These are phyloP conservation scores for Tubulanus polymorphus DNA, from an alignment of 2,888 invertebrate species.

Conservation along the genomic window DNA sequence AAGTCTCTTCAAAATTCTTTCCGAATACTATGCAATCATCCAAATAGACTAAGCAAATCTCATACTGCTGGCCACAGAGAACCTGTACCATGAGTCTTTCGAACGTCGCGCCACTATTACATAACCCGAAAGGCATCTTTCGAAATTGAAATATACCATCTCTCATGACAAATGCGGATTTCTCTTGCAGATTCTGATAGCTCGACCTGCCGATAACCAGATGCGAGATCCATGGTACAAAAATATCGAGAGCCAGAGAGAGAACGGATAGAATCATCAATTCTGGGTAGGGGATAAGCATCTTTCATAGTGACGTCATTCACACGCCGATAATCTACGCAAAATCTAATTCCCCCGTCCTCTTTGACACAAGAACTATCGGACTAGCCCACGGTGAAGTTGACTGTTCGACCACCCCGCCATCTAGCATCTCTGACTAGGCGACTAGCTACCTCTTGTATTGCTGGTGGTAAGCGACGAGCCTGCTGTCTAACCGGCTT, in stretches of 20 bases:
- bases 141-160: background rate
- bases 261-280: background rate
- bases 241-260: conserved; percentile 1
- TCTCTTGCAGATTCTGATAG: background rate
- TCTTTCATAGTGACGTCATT: background rate
- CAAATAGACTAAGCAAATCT: background rate
- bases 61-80: conserved; percentile 4
- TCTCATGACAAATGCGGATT: conserved; percentile 2
- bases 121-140: conserved; percentile 2
- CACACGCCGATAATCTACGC: conserved; percentile 1
- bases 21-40: background rate
- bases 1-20: background rate
- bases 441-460: background rate
- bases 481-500: background rate
- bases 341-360: background rate
- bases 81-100: conserved; percentile 19
- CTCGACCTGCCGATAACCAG: conserved; percentile 16
- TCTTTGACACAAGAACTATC: background rate
- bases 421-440: background rate
- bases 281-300: background rate
- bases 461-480: background rate
- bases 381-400: background rate
- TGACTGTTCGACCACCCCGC: background rate
- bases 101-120: conserved; percentile 13
- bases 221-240: conserved; percentile 8